These are phyloP conservation scores for Lampropteryx suffumata DNA, from an alignment of 2,888 invertebrate genomes.

Conservation along the genomic window DNA sequence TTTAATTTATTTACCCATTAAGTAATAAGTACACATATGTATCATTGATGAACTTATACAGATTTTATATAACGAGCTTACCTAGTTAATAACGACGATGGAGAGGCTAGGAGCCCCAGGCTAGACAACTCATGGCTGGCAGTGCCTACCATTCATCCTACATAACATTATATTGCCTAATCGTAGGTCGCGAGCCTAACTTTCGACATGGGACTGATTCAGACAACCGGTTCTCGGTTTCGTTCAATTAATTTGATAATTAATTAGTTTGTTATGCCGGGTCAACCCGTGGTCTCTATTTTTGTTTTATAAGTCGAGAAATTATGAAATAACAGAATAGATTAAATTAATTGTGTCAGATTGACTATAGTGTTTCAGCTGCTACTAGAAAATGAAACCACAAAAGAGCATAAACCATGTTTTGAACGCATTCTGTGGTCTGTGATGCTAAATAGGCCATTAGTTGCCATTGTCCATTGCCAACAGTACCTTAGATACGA, in stretches of 20 bases:
- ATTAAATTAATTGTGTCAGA: not conserved
- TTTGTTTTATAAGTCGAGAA: conserved; percentile 59
- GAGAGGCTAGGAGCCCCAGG: conserved; percentile 6
- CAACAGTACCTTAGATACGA: conserved; percentile 37
- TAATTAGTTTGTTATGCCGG: conserved; percentile 66
- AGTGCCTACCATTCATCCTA: conserved; percentile 49
- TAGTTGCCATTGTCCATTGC: conserved; percentile 44
- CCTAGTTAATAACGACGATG: not conserved
- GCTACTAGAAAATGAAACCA: conserved; percentile 2
- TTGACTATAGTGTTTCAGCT: conserved; percentile 2
- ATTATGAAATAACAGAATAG: conserved; percentile 51
- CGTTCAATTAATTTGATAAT: conserved; percentile 73
- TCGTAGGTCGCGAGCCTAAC: conserved; percentile 68
- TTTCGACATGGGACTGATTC: conserved; percentile 68
- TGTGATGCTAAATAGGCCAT: conserved; percentile 27
- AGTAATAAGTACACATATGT: too few species aligned
- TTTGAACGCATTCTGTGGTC: conserved; percentile 9
- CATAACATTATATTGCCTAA: conserved; percentile 67
- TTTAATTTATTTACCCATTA: too few species aligned
- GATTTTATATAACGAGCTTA: too few species aligned
- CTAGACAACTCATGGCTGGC: conserved; percentile 11
- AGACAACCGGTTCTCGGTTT: conserved; percentile 66
- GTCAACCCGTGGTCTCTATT: conserved; percentile 50
- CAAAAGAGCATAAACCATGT: conserved; percentile 1
- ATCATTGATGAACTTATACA: too few species aligned